A percentile compares a stretch with the other conserved stretches of the same genome.
Conservation (phyloP, 2,888 invertebrate species). For the Julus scanicus region DNA sequence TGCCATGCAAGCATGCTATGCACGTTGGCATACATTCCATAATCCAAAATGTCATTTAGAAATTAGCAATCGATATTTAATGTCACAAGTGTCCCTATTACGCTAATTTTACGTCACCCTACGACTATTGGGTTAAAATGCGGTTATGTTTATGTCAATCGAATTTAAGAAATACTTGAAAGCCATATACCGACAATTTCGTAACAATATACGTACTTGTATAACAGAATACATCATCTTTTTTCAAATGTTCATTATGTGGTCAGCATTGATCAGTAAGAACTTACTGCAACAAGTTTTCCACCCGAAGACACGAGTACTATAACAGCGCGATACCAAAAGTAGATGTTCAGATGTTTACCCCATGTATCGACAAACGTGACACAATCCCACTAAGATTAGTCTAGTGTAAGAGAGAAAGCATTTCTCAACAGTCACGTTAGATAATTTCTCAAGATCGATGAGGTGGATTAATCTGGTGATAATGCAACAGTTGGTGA, state of each 20-base stretch:
- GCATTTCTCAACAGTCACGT: background rate
- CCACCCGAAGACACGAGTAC: background rate
- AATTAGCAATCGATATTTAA: no score
- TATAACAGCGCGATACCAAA: background rate
- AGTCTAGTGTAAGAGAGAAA: background rate
- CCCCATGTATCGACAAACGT: background rate
- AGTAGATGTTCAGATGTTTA: background rate
- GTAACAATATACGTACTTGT: background rate
- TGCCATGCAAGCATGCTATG: no score
- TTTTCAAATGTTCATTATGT: background rate
- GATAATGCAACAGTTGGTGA: background rate
- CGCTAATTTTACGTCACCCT: no score
- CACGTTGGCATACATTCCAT: no score
- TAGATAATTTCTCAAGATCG: background rate
- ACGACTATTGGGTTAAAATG: no score
- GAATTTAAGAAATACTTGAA: no score
- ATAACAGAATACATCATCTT: background rate
- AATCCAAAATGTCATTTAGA: no score
- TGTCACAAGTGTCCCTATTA: no score
- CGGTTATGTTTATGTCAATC: no score
- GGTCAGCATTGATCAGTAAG: background rate
- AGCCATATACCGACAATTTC: no score
- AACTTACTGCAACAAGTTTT: constrained; percentile 1
- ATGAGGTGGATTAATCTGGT: background rate
- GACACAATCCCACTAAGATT: background rate